Conservation (phyloP, 2,888 invertebrate genomes). For the Nomada fabriciana region DNA sequence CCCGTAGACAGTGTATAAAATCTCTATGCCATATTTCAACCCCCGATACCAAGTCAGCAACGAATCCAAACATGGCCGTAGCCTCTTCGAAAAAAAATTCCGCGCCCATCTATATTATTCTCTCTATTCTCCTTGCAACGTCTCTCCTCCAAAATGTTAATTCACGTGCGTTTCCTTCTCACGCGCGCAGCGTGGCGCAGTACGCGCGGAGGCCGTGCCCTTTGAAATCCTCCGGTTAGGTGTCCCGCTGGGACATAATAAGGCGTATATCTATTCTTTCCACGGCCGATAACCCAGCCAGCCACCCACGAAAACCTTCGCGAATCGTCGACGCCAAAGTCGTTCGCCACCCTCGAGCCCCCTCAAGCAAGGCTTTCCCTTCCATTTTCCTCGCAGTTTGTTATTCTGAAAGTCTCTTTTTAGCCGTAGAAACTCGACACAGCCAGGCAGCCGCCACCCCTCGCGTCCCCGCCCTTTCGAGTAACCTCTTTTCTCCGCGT, state of each 20-base stretch:
- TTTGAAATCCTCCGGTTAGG: slow-evolving; percentile 46
- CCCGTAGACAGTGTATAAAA: no score
- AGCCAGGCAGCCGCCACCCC: slow-evolving; percentile 64
- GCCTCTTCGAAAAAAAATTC: background rate
- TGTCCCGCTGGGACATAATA: slow-evolving; percentile 62
- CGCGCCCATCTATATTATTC: background rate
- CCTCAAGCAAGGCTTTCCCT: slow-evolving; percentile 46
- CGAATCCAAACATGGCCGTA: background rate
- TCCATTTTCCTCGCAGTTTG: slow-evolving; percentile 75
- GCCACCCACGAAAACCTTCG: slow-evolving; percentile 50
- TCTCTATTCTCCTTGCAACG: background rate
- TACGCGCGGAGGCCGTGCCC: background rate
- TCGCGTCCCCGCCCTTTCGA: slow-evolving; percentile 41
- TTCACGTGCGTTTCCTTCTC: slow-evolving; percentile 54
- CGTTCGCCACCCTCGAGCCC: slow-evolving; percentile 5
- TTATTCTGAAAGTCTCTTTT: slow-evolving; percentile 79
- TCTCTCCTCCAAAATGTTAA: slow-evolving; percentile 42
- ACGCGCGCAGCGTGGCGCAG: slow-evolving; percentile 32
- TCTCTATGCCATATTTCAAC: no score
- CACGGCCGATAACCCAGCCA: slow-evolving; percentile 52
- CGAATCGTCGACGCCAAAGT: slow-evolving; percentile 39
- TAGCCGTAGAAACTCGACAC: slow-evolving; percentile 79
- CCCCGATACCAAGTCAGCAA: no score
- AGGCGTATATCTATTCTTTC: slow-evolving; percentile 60
- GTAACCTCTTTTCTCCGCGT: slow-evolving; percentile 65